A percentile compares a stretch with the other conserved stretches of the same genome.
These are phyloP conservation scores for Pagetopsis macropterus DNA, from an alignment of 2,797 vertebrate species.

Conservation along the genomic window DNA sequence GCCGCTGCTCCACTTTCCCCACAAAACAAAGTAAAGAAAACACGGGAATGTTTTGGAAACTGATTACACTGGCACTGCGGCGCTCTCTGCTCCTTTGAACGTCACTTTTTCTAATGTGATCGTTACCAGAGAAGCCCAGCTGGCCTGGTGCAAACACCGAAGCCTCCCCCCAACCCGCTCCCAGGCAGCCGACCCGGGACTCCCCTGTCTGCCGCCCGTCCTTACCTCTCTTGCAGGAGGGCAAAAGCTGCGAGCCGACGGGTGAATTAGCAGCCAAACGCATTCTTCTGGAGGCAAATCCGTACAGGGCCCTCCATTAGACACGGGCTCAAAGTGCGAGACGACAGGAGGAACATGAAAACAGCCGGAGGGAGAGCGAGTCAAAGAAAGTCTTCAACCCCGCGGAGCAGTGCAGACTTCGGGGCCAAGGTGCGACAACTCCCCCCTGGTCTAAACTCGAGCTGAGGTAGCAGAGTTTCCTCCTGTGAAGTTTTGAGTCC, in stretches of 20 bases:
- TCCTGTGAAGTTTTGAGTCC: slow-evolving; percentile 43
- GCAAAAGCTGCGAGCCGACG: slow-evolving; percentile 69
- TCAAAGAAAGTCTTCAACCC: slow-evolving; percentile 37
- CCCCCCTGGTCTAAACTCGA: slow-evolving; percentile 28
- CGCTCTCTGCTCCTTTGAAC: not conserved
- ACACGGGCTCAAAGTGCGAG: slow-evolving; percentile 75
- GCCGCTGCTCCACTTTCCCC: slow-evolving; percentile 24
- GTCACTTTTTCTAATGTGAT: slow-evolving; percentile 27
- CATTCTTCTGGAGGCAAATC: slow-evolving; percentile 83
- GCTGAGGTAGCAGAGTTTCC: slow-evolving; percentile 32
- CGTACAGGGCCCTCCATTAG: slow-evolving; percentile 87
- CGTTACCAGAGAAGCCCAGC: slow-evolving; percentile 21
- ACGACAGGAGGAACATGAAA: slow-evolving; percentile 56
- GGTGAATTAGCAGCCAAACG: slow-evolving; percentile 70
- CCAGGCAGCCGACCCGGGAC: slow-evolving; percentile 36
- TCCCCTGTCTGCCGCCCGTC: slow-evolving; percentile 25
- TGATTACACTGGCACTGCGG: not conserved
- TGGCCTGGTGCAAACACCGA: slow-evolving; percentile 12
- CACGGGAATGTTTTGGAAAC: slow-evolving; percentile 1
- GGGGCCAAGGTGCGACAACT: slow-evolving; percentile 69
- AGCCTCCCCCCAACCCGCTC: slow-evolving; percentile 2
- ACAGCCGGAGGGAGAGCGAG: slow-evolving; percentile 34
- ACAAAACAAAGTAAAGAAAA: slow-evolving; percentile 31
- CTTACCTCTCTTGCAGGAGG: slow-evolving; percentile 83
- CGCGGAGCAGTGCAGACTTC: slow-evolving; percentile 44